Evolutionary conservation across 2,888 invertebrate genomes (phyloP).

Genomic region (Campopleginae sp.): DNA sequence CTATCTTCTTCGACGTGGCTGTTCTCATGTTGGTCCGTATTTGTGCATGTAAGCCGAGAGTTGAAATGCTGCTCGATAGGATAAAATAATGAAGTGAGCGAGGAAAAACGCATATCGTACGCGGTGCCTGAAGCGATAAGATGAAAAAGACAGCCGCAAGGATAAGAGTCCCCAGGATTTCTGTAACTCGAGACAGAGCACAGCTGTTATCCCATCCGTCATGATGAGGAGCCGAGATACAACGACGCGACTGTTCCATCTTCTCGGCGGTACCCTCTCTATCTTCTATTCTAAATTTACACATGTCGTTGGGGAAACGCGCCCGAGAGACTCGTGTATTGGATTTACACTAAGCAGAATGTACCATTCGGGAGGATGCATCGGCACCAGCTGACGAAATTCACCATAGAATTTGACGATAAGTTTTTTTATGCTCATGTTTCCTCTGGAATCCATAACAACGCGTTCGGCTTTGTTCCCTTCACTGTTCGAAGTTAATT

Average conservation of each 20-base stretch:
- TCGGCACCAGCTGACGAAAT: conserved; percentile 6
- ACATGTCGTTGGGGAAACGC: conserved; percentile 6
- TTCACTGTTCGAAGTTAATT: background rate
- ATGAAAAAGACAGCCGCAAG: conserved; percentile 29
- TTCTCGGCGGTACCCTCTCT: background rate
- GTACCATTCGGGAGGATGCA: background rate
- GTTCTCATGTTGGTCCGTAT: background rate
- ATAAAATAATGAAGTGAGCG: conserved; percentile 5
- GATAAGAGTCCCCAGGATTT: conserved; percentile 44
- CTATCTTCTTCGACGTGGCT: background rate
- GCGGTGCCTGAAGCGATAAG: conserved; percentile 29
- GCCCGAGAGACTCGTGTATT: background rate
- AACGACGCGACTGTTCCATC: conserved; percentile 22
- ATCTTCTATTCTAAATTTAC: conserved; percentile 47
- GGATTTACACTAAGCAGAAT: background rate
- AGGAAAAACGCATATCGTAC: background rate
- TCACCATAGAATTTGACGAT: background rate
- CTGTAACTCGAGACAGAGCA: conserved; percentile 40
- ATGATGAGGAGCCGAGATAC: conserved; percentile 7
- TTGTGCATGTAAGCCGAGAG: background rate
- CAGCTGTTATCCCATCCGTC: conserved; percentile 44
- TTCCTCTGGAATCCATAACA: background rate
- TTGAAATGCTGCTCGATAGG: conserved; percentile 1
- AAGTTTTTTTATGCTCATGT: background rate
- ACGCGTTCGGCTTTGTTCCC: background rate